Conservation (phyloP, 2,113 vertebrate genomes). For the Cinclus mexicanus region DNA sequence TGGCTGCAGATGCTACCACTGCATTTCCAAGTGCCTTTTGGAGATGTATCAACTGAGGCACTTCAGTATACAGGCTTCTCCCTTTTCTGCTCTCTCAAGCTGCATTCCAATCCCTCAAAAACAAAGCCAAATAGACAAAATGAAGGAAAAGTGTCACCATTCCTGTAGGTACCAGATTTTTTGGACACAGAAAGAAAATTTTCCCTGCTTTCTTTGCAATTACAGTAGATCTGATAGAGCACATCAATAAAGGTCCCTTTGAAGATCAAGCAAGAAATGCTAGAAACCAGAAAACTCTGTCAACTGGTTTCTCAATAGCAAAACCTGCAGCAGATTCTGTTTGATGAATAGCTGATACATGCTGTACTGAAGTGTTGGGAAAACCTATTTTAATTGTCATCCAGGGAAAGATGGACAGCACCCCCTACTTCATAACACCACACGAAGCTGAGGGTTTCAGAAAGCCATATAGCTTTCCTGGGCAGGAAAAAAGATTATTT, state of each 20-base stretch:
- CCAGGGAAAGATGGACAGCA: not conserved
- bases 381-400: not conserved
- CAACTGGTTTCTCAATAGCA: not conserved
- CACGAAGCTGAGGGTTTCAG: not conserved
- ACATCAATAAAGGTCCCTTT: not conserved
- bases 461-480: not conserved
- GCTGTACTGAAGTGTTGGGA: not conserved
- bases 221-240: not conserved
- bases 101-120: not conserved
- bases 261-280: not conserved
- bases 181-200: not conserved
- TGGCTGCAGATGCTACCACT: not conserved
- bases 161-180: not conserved
- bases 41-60: not conserved
- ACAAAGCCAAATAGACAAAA: not conserved
- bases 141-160: rapidly evolving
- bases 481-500: not conserved
- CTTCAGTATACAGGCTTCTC: not conserved
- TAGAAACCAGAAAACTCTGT: not conserved
- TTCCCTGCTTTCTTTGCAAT: not conserved
- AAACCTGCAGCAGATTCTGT: not conserved
- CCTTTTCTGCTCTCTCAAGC: not conserved
- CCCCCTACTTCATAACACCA: not conserved
- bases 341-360: not conserved
- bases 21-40: not conserved